Evolutionary conservation across 2,888 invertebrate species (phyloP).

Genomic region (Loripinus fragilis): DNA sequence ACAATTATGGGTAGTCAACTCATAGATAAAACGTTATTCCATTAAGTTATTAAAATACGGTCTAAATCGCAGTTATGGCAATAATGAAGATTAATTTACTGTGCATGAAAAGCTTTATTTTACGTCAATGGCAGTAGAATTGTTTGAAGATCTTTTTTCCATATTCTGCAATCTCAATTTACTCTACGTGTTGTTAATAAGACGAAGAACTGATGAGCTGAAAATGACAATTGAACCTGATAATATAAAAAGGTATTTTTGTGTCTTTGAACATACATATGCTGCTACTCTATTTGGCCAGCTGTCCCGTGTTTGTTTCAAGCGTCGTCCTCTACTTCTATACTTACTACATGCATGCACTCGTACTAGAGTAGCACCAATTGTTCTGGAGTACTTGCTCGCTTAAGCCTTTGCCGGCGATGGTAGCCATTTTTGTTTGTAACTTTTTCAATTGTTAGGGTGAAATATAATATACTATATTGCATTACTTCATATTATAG

Average conservation of each 20-base stretch:
- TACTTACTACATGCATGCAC: no score
- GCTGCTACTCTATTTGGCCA: no score
- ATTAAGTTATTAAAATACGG: conserved; percentile 8
- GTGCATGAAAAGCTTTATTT: background rate
- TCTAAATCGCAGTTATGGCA: background rate
- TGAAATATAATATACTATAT: background rate
- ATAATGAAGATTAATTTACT: conserved; percentile 6
- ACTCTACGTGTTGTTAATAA: background rate
- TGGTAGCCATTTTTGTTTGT: no score
- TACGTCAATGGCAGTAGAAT: background rate
- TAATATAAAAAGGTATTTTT: no score
- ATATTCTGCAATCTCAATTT: background rate
- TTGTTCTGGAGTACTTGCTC: no score
- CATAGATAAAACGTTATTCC: background rate
- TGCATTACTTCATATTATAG: no score
- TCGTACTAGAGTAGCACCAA: no score
- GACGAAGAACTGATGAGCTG: background rate
- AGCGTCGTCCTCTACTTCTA: no score
- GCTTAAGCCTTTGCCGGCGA: no score
- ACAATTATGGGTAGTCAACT: background rate
- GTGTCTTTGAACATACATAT: no score
- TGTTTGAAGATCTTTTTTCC: background rate
- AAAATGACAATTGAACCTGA: conserved; percentile 10
- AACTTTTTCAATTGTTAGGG: no score
- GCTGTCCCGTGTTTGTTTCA: no score